Evolutionary conservation across 1,140 invertebrate genomes (phyloP).

Genomic region (Manduca sexta): DNA sequence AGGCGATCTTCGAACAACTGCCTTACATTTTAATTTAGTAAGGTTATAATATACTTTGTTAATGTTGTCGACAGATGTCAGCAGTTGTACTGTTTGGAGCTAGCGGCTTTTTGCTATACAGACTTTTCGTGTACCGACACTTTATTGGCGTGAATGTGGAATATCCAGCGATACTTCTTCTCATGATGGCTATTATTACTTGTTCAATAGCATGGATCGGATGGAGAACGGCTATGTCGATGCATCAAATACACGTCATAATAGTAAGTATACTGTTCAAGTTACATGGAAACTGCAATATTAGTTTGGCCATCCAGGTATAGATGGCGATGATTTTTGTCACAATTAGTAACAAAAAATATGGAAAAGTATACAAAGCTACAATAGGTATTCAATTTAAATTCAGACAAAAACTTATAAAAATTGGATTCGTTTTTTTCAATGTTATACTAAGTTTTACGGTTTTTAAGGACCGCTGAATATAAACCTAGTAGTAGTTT

Average conservation of each 20-base stretch:
- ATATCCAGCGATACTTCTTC: conserved; percentile 62
- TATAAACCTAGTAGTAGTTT: too few species aligned
- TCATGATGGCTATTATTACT: conserved; percentile 70
- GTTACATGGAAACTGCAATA: too few species aligned
- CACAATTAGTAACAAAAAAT: background rate
- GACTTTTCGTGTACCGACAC: conserved; percentile 65
- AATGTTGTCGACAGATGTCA: conserved; percentile 66
- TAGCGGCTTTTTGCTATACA: conserved; percentile 71
- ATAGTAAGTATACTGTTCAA: conserved; percentile 51
- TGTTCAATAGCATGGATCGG: conserved; percentile 69
- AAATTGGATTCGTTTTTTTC: too few species aligned
- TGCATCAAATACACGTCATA: conserved; percentile 68
- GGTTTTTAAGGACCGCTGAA: too few species aligned
- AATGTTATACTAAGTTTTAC: too few species aligned
- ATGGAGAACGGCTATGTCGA: conserved; percentile 70
- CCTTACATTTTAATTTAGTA: conserved; percentile 18
- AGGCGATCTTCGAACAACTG: background rate
- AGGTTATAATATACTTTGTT: conserved; percentile 28
- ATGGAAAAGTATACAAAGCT: too few species aligned
- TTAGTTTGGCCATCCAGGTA: too few species aligned
- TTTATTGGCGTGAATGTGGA: conserved; percentile 66
- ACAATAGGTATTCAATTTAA: too few species aligned
- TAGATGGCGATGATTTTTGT: background rate
- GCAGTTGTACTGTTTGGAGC: conserved; percentile 63
- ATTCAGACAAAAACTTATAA: too few species aligned